phyloP scores from a whole-genome alignment of 2,888 invertebrate species.

The Archips xylosteana region DNA sequence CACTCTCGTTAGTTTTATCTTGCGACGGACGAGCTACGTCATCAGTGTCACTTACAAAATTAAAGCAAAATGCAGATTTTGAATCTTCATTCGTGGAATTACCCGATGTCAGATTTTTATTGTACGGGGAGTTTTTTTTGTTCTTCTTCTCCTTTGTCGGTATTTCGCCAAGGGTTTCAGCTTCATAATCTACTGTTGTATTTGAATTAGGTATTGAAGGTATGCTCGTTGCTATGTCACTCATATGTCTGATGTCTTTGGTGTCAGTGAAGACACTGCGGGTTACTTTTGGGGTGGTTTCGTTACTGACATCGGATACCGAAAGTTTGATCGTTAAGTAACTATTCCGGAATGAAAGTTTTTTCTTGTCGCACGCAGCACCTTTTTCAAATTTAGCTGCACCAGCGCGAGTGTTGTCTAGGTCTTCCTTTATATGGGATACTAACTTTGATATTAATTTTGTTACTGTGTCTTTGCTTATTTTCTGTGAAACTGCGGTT shows the following conservation, averaged over 20 bases:
- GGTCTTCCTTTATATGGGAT: neutral
- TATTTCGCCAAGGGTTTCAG: neutral
- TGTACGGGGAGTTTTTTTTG: neutral
- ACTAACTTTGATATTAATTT: neutral
- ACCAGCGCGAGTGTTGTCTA: neutral
- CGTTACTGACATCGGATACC: neutral
- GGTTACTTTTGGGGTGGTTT: neutral
- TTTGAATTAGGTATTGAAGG: neutral
- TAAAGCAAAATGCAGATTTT: neutral
- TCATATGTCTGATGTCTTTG: neutral
- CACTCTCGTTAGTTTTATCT: neutral
- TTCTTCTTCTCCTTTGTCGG: neutral
- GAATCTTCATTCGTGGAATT: neutral
- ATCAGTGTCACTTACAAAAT: neutral
- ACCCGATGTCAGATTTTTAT: neutral
- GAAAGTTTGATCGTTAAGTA: neutral
- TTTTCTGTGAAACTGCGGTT: neutral
- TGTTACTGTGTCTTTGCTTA: neutral
- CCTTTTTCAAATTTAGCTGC: neutral
- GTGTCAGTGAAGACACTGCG: conserved; percentile 3
- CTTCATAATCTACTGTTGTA: neutral
- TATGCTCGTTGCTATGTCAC: neutral
- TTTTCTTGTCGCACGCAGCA: neutral
- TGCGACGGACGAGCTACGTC: neutral
- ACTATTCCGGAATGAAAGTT: neutral